Evolutionary conservation across 2,888 invertebrate species (phyloP), one percentile per base, ranked within the genome.

Genomic region (Gastrophysa polygoni): DNA sequence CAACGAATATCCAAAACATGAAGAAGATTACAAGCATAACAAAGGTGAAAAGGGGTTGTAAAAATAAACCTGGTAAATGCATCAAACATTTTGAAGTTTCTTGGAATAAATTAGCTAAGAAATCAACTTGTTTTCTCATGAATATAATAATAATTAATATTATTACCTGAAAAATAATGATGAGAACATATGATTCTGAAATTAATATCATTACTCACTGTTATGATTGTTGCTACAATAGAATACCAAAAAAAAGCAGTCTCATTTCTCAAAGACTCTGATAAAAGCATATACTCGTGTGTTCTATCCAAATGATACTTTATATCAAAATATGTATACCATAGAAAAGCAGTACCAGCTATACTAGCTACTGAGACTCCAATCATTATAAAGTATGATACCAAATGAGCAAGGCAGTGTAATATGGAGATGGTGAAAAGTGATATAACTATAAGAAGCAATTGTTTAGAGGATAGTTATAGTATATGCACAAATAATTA

Each of bases 51-150:
- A 93, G 79, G 0, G 94, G 94, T 76, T 96, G 96, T 44, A 95
- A 83, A 75, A 96, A 89, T 48, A 97, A 84, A 2, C 90, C 89
- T 0, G 97, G 96, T 71, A 96, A 87, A 71, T 90, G 89, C 59
- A 89, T 87, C 72, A 97, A 86, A 77, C 95, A 96, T 74, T 90
- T 89, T 11, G 95, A 93, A 0, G 96, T 95, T 82, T 96, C 96
- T 77, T 90, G 90, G 79, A 97, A 96, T 62, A 97, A 82, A 17
- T 91, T 89, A 0, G 94, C 89, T 72, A 96, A 84, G 75, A 95
- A 91, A 38, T 89, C 87, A 0, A 96, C 88, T 73, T 93, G 88
- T 72, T 92, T 90, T 55, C 94, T 86, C 83, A 95, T 87, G 69
- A 90, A 88, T 75, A 89, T 87, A 28, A 93, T 87, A 44, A 94